Evolutionary conservation across 2,888 invertebrate genomes (phyloP), one percentile per base, ranked within the genome.

Genomic region (Drosophila planitibia): DNA sequence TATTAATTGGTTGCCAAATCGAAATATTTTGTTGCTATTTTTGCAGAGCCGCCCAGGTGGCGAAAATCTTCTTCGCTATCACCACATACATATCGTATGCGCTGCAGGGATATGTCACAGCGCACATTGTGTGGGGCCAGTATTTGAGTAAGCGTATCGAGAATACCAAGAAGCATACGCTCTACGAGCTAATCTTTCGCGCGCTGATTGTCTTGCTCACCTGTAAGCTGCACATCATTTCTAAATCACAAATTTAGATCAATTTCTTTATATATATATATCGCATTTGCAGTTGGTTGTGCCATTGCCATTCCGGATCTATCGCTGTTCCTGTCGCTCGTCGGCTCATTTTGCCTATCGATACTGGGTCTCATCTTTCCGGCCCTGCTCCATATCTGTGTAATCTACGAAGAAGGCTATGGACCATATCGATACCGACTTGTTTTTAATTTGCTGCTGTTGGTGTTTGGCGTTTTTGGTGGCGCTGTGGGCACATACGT

Each of bases 61-160:
- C 97, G 0, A 97, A 97, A 91, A 84, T 97, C 37, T 96, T 97
- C 95, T 97, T 97, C 69, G 97, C 97, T 0, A 93, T 97, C 0
- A 97, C 97, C 25, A 97, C 99, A 57, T 98, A 99, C 95, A 96
- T 99, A 85, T 98, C 99, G 0, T 99, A 99, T 94, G 97, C 97
- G 41, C 95, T 99, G n/a, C 99, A 99, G 93, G 98, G 99, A 93
- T 99, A 99, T 94, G 99, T 99, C 5, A 99, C 99, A 0, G 97
- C 99, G 95, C 97, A 97, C 89, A 98, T 99, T 71, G 96, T 99
- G 79, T 99, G 98, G 98, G 81, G 91, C 63, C 93, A 93, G 44
- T 94, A 94, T 68, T 81, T 94, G 51, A 93, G 93, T 51, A 98
- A 98, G 84, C 96, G 95, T 80, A 93, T 96, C 16, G 96, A 96